Percentiles rank a stretch among this genome's conserved stretches.
These are phyloP conservation scores for Limnothrissa miodon DNA, from an alignment of 2,113 vertebrate genomes.

Conservation along the genomic window DNA sequence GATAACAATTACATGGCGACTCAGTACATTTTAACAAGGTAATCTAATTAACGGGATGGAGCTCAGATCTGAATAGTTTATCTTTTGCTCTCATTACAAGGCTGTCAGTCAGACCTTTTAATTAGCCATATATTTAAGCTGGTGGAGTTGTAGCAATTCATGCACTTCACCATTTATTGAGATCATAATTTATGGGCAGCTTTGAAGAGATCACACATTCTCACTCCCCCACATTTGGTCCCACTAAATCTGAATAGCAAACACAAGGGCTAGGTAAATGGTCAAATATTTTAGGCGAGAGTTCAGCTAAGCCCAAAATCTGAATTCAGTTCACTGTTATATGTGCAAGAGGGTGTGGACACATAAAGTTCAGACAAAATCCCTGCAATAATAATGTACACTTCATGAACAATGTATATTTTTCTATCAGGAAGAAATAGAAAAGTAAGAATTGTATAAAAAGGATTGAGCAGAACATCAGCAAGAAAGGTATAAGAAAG, in stretches of 20 bases:
- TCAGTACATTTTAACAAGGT: slow-evolving; percentile 60
- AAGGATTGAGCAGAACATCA: background rate
- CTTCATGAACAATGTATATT: background rate
- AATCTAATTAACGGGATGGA: slow-evolving; percentile 63
- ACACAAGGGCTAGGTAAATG: background rate
- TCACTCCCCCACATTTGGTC: background rate
- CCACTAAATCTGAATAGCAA: background rate
- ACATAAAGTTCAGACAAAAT: no score
- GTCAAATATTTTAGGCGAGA: background rate
- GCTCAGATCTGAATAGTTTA: slow-evolving; percentile 43
- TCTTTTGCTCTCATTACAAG: slow-evolving; percentile 42
- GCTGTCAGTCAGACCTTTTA: slow-evolving; percentile 52
- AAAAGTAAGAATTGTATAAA: background rate
- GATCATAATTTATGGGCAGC: slow-evolving; percentile 27
- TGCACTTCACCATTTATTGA: slow-evolving; percentile 33
- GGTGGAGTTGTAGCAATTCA: slow-evolving; percentile 24
- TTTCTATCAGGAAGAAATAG: background rate
- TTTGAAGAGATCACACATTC: slow-evolving; percentile 13
- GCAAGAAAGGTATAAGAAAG: slow-evolving; percentile 44
- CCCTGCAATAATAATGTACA: no score
- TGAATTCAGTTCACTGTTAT: background rate
- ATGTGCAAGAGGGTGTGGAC: background rate
- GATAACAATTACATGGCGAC: slow-evolving; percentile 56
- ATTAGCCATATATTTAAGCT: slow-evolving; percentile 53
- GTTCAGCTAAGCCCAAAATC: background rate